These are phyloP conservation scores for Drosophila pseudotalamancana DNA, from an alignment of 2,888 invertebrate genomes.

Conservation along the genomic window DNA sequence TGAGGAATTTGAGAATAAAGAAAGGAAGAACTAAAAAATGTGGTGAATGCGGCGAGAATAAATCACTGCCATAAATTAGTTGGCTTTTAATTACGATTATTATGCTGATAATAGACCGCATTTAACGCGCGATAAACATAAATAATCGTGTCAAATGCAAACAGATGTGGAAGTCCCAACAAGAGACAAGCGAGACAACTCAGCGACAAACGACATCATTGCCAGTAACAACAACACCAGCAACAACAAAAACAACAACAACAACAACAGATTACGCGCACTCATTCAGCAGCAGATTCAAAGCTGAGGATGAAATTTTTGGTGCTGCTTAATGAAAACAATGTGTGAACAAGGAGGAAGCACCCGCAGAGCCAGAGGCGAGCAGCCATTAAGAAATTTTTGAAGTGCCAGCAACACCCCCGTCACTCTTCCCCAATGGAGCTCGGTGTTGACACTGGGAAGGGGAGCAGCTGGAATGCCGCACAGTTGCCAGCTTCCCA, in stretches of 20 bases:
- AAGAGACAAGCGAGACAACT: slow-evolving; percentile 33
- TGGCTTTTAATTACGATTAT: slow-evolving; percentile 83
- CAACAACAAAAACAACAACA: slow-evolving; percentile 21
- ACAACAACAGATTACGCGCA: slow-evolving; percentile 58
- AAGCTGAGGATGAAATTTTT: slow-evolving; percentile 46
- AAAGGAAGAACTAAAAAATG: slow-evolving; percentile 35
- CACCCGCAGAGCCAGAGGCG: slow-evolving; percentile 40
- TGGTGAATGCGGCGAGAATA: slow-evolving; percentile 53
- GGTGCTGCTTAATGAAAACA: slow-evolving; percentile 81
- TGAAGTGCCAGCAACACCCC: slow-evolving; percentile 49
- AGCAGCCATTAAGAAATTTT: slow-evolving; percentile 71
- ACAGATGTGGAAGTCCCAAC: slow-evolving; percentile 66
- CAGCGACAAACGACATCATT: slow-evolving; percentile 20
- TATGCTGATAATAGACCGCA: slow-evolving; percentile 81
- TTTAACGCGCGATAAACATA: slow-evolving; percentile 83
- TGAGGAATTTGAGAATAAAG: slow-evolving; percentile 4
- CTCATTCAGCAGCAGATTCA: slow-evolving; percentile 48
- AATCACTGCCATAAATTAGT: slow-evolving; percentile 82
- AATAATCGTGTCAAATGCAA: slow-evolving; percentile 81
- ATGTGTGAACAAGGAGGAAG: slow-evolving; percentile 81
- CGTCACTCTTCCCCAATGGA: not conserved
- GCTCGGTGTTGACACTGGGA: slow-evolving; percentile 59
- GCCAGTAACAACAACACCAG: slow-evolving; percentile 10
- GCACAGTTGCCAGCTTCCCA: not conserved
- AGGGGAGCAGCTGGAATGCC: slow-evolving; percentile 20